Evolutionary conservation across 2,797 vertebrate genomes (phyloP).

Genomic region (Gastrophryne carolinensis): DNA sequence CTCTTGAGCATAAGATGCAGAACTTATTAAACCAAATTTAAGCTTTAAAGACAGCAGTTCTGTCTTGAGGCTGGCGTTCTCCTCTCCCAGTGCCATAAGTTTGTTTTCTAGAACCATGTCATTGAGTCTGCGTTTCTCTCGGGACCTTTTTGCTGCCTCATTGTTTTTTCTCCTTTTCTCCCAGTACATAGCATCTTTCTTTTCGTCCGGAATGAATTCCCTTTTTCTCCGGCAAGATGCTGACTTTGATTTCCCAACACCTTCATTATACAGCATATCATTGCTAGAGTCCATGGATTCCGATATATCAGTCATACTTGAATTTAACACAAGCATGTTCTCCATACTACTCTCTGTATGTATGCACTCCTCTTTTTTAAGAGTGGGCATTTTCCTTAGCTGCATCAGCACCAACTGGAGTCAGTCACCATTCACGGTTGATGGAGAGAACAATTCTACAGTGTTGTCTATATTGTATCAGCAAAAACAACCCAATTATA

Average conservation of each 20-base stretch:
- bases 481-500: slow-evolving; percentile 37
- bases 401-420: slow-evolving; percentile 68
- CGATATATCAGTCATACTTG: slow-evolving; percentile 73
- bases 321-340: slow-evolving; percentile 76
- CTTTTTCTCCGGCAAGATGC: slow-evolving; percentile 82
- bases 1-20: slow-evolving; percentile 84
- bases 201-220: slow-evolving; percentile 95
- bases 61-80: slow-evolving; percentile 88
- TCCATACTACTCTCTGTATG: slow-evolving; percentile 72
- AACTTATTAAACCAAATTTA: slow-evolving; percentile 89
- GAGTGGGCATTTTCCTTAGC: slow-evolving; percentile 84
- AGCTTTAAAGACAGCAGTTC: slow-evolving; percentile 90
- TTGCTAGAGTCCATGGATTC: slow-evolving; percentile 72
- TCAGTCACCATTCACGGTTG: slow-evolving; percentile 20
- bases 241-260: slow-evolving; percentile 73
- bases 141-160: slow-evolving; percentile 92
- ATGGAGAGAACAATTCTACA: slow-evolving; percentile 42
- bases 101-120: slow-evolving; percentile 97
- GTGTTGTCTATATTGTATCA: slow-evolving; percentile 53
- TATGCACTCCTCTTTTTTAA: slow-evolving; percentile 83
- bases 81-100: slow-evolving; percentile 89
- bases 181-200: slow-evolving; percentile 94
- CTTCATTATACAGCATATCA: slow-evolving; percentile 74
- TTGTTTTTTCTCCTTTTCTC: slow-evolving; percentile 96
- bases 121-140: slow-evolving; percentile 91